A percentile compares a stretch with the other conserved stretches of the same genome.
Evolutionary conservation across 2,888 invertebrate species (phyloP).

Genomic region (Pristionchus japonicus): DNA sequence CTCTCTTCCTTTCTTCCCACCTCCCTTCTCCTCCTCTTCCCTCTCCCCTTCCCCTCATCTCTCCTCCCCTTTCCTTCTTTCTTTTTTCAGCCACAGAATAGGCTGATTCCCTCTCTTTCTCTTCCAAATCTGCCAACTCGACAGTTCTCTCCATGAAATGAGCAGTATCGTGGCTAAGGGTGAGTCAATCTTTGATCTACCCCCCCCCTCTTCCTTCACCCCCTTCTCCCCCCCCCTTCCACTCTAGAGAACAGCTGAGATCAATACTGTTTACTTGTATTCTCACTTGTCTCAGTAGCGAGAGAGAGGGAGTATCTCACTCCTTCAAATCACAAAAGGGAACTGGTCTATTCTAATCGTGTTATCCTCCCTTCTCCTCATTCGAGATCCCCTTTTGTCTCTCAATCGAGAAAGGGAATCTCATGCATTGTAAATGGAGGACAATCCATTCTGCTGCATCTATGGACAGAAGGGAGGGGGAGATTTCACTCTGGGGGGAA

Average conservation of each 20-base stretch:
- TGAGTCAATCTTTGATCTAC: background rate
- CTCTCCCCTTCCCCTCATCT: background rate
- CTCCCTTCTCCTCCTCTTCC: background rate
- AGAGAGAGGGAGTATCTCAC: background rate
- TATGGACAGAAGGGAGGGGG: background rate
- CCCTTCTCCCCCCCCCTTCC: background rate
- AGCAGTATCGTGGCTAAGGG: slow-evolving; percentile 43
- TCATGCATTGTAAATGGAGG: slow-evolving; percentile 32
- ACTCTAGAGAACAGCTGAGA: background rate
- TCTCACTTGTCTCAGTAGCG: background rate
- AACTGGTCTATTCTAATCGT: slow-evolving; percentile 30
- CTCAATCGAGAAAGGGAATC: background rate
- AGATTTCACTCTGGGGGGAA: background rate
- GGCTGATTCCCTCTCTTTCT: slow-evolving; percentile 11
- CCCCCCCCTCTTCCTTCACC: background rate
- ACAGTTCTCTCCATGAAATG: slow-evolving; percentile 36
- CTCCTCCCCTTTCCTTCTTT: slow-evolving; percentile 12
- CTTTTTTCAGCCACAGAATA: slow-evolving; percentile 3
- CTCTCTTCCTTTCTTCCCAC: slow-evolving; percentile 3
- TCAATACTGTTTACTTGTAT: slow-evolving; percentile 17
- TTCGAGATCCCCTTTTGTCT: background rate
- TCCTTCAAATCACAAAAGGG: background rate
- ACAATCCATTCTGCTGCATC: background rate
- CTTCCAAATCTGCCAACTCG: background rate
- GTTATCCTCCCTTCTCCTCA: slow-evolving; percentile 6